Evolutionary conservation across 92 coral and sea anemone genomes (phyloP).

Genomic region (Umimayanthus chanpuru): DNA sequence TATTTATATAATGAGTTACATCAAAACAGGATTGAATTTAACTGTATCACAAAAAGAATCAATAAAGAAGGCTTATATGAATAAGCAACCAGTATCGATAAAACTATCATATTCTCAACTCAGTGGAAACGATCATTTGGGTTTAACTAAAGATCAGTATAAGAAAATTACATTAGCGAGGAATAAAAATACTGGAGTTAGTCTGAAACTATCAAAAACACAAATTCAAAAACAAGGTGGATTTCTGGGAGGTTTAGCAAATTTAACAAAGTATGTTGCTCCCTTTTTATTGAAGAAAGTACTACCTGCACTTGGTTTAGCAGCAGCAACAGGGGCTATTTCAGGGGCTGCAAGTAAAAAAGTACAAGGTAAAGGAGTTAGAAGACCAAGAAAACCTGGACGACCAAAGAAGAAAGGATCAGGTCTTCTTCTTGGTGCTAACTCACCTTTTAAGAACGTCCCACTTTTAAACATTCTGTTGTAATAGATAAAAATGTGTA

Average conservation of each 20-base stretch:
- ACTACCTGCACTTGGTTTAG: too few species aligned
- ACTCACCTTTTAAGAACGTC: not conserved
- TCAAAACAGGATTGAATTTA: not conserved
- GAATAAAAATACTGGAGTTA: too few species aligned
- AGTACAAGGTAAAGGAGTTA: too few species aligned
- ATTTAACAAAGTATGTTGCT: too few species aligned
- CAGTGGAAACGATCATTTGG: not conserved
- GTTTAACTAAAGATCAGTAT: not conserved
- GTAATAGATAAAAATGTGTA: not conserved
- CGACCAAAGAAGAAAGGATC: too few species aligned
- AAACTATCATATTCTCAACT: not conserved
- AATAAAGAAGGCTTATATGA: not conserved
- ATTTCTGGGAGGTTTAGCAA: too few species aligned
- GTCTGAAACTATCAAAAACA: too few species aligned
- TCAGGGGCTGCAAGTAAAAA: too few species aligned
- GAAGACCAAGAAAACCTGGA: not conserved
- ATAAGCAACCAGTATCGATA: constrained; percentile 10
- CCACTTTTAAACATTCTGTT: not conserved
- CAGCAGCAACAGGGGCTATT: too few species aligned
- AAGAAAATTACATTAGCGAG: too few species aligned
- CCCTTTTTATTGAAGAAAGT: too few species aligned
- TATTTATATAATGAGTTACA: not conserved
- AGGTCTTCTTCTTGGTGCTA: not conserved
- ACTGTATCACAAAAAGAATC: not conserved
- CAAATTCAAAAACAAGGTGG: too few species aligned